Base-by-base conservation (phyloP, 2,888 invertebrate species). In the Cremastobaeus sp. region DNA sequence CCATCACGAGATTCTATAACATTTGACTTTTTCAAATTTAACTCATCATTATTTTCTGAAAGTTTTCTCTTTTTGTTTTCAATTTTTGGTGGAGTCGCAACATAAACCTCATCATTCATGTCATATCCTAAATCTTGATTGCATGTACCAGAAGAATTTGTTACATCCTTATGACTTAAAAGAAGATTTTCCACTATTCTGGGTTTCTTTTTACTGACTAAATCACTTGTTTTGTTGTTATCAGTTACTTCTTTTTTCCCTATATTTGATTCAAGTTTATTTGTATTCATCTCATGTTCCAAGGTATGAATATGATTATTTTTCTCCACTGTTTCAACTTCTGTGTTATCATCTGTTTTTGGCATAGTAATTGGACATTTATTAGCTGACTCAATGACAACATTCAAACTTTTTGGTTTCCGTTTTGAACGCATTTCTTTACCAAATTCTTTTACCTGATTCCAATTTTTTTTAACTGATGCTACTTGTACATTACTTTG, bases 401-500 rank as follows among this genome's bases (percentile, higher is more conserved):
- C 77, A 55, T 81, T 65, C 35, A 84, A 65, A 1, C 76, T 76
- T 30, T 77, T 84, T 3, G 80, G 65, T 11, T 78, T 82, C 34
- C 57, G 77, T 25, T 64, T 82, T n/a, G 66, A 43, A 0, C 78
- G 76, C 79, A 83, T 79, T 74, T 84, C 84, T 68, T 82, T 84
- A 2, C 81, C 82, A 30, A 84, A 77, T 34, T 71, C 20, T 25
- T 69, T 77, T 0, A 84, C 74, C 9, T 76, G 57, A 0, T 62
- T 64, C 84, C 84, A 84, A n/a, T 81, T 72, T 11, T 65, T 57
- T 17, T 77, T 72, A 9, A 70, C 74, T 8, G 60, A 20, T 14
- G 15, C 1, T 6, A 30, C 25, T 11, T 14, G 18, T 17, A 28
- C 8, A 12, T n/a, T 21, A 39, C 12, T 52, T 35, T 64, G 39